These are phyloP conservation scores for Cryptomyrus ogoouensis DNA, from an alignment of 2,113 vertebrate genomes.

Conservation along the genomic window DNA sequence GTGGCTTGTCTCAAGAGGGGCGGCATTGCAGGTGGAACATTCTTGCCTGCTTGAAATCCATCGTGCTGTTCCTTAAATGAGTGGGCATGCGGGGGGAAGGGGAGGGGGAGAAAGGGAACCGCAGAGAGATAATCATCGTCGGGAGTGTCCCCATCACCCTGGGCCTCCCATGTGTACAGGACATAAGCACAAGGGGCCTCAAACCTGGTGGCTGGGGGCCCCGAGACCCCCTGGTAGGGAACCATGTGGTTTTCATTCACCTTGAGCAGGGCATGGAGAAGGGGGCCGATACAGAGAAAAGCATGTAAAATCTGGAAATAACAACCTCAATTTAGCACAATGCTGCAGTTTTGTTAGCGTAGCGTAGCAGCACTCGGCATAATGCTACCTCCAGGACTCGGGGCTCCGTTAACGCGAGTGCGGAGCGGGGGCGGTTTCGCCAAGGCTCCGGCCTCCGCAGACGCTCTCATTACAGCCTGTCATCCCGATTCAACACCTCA, in stretches of 20 bases:
- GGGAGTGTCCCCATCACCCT: neutral
- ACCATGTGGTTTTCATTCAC: neutral
- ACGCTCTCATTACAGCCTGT: slow-evolving; percentile 22
- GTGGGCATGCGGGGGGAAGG: neutral
- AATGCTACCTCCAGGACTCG: neutral
- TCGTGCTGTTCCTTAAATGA: neutral
- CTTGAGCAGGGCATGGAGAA: neutral
- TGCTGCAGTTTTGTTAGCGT: neutral
- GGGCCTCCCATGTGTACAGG: neutral
- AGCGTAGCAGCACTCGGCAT: no score
- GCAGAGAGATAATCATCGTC: neutral
- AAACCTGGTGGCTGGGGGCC: neutral
- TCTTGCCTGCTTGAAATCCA: neutral
- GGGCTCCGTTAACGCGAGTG: neutral
- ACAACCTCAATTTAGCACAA: neutral
- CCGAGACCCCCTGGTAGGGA: neutral
- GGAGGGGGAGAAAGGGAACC: neutral
- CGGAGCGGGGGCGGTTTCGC: neutral
- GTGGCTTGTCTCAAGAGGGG: neutral
- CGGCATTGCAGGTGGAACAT: neutral
- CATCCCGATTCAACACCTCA: slow-evolving; percentile 19
- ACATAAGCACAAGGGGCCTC: neutral
- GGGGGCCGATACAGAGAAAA: neutral
- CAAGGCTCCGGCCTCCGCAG: slow-evolving; percentile 17
- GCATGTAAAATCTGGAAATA: neutral